Evolutionary conservation across 2,113 vertebrate genomes (phyloP).

Genomic region (Lophotis ruficrista): DNA sequence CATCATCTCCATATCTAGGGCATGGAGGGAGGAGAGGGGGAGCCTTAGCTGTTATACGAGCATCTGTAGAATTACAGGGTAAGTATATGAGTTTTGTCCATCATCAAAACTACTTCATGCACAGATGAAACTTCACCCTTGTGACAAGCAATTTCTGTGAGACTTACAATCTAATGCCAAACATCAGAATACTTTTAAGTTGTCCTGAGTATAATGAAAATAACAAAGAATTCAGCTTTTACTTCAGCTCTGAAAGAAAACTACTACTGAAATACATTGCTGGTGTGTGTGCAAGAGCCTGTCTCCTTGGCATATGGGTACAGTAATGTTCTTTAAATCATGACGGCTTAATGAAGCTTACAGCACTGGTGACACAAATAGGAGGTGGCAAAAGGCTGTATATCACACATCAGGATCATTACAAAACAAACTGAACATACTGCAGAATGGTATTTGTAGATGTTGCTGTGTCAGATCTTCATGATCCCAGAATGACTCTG

Average conservation of each 20-base stretch:
- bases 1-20: neutral
- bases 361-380: neutral
- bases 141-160: neutral
- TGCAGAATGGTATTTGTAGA: neutral
- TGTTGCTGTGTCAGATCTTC: neutral
- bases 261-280: neutral
- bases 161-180: neutral
- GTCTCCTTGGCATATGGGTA: neutral
- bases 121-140: neutral
- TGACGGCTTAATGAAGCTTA: neutral
- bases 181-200: neutral
- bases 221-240: neutral
- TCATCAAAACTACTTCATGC: neutral
- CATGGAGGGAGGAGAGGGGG: neutral
- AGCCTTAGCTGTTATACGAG: neutral
- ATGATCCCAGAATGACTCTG: neutral
- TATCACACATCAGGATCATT: neutral
- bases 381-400: neutral
- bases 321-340: neutral
- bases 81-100: neutral
- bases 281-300: neutral
- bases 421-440: neutral
- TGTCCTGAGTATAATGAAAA: neutral
- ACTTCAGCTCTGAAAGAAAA: neutral
- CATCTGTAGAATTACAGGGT: neutral